Evolutionary conservation across 37 sponge, comb jelly and placozoan species (phyloP).

Genomic region (Geodia barretti): DNA sequence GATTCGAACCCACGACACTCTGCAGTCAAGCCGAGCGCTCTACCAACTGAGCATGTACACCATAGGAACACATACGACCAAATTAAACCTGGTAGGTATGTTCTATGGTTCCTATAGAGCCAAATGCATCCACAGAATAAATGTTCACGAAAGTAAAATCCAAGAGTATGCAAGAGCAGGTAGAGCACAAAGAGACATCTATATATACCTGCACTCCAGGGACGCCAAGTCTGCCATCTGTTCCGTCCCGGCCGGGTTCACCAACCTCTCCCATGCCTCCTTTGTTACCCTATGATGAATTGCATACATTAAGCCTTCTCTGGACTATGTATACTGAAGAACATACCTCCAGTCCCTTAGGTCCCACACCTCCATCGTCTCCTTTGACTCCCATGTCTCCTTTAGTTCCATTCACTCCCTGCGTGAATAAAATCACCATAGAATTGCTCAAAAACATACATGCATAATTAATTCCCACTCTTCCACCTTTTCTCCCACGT

Average conservation of each 20-base stretch:
- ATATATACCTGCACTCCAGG: background rate
- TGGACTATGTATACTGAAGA: background rate
- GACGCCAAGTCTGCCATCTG: background rate
- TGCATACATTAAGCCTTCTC: background rate
- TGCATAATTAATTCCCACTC: background rate
- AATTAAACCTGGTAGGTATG: too few relatives aligned
- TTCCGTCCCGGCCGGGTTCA: background rate
- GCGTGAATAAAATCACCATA: too few relatives aligned
- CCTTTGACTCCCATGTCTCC: background rate
- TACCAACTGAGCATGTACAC: too few relatives aligned
- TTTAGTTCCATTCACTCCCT: background rate
- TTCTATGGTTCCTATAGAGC: too few relatives aligned
- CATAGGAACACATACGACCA: too few relatives aligned
- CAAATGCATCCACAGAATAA: too few relatives aligned
- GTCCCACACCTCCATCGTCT: background rate
- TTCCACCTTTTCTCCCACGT: background rate
- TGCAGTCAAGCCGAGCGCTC: too few relatives aligned
- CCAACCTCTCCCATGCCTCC: background rate
- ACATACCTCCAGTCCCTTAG: too few relatives aligned
- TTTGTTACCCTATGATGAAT: background rate
- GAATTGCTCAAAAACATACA: too few relatives aligned
- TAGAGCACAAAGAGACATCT: too few relatives aligned
- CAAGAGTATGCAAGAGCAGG: background rate
- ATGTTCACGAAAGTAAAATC: too few relatives aligned
- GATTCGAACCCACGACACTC: too few relatives aligned